Base-by-base conservation (phyloP, 2,888 invertebrate genomes). In the Campopleginae sp. region DNA sequence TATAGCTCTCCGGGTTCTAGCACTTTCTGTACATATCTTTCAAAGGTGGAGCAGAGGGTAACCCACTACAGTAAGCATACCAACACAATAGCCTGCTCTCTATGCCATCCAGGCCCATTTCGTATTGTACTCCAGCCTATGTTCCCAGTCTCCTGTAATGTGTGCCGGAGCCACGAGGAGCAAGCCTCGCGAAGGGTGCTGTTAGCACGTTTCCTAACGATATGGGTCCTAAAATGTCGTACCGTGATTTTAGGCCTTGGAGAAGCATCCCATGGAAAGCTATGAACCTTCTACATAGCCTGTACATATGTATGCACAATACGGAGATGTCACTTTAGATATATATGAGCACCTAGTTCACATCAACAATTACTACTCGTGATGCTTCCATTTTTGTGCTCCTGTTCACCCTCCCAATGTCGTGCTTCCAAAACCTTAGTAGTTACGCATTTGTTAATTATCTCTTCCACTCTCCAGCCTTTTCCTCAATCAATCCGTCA, bases 21-120 rank as follows among this genome's bases (percentile, higher is more conserved):
- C 31, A 51, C 54, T 46, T 27, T 51, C 54, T 31, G 51, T 58
- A 42, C 44, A n/a, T 46, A 51, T n/a, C 23, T 19, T 68, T 65
- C 48, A 38, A 79, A 82, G 70, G 75, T 80, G 63, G 71, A 65
- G 44, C 44, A 63, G 54, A 65, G 58, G 58, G 63, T 65, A 81
- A 65, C 72, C 70, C 44, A 79, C 70, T 46, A 82, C 71, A 27
- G 44, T 78, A 68, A 82, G 71, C 70, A 12, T 71, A 58, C 42
- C 75, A 79, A 76, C 82, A 85, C 85, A 85, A 85, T 85, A 76
- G 82, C 27, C 27, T 27, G 38, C 66, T 79, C 65, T 80, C 79
- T 42, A 44, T 71, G 61, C 63, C 48, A 63, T 83, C 70, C 80
- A 66, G 72, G 76, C 80, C 46, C 82, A 82, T 80, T 80, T 77